phyloP scores from a whole-genome alignment of 1,140 invertebrate species.

The Elymnias hypermnestra region DNA sequence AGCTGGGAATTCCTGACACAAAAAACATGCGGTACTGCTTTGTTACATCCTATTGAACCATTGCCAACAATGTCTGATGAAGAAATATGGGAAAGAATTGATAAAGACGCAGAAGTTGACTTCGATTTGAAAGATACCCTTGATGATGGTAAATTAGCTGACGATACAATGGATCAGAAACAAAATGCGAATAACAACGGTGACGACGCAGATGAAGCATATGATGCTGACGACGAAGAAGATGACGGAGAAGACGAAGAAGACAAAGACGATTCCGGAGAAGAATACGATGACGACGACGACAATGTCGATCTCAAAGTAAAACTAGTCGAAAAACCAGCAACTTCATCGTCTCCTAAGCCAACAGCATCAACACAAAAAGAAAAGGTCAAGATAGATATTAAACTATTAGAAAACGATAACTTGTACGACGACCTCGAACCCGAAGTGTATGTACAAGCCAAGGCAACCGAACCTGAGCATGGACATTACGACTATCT shows the following conservation, averaged over 20 bases:
- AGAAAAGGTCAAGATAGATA: slow-evolving; percentile 60
- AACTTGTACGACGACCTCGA: slow-evolving; percentile 46
- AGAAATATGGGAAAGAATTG: slow-evolving; percentile 74
- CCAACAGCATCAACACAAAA: slow-evolving; percentile 31
- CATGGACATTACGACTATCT: slow-evolving; percentile 71
- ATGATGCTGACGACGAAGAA: slow-evolving; percentile 41
- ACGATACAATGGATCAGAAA: slow-evolving; percentile 40
- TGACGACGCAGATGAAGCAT: slow-evolving; percentile 40
- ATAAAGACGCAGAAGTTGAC: slow-evolving; percentile 63
- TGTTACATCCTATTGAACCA: slow-evolving; percentile 45
- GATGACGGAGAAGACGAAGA: slow-evolving; percentile 52
- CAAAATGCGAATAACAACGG: slow-evolving; percentile 22
- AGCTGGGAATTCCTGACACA: slow-evolving; percentile 66
- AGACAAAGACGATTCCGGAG: slow-evolving; percentile 40
- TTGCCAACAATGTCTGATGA: slow-evolving; percentile 58
- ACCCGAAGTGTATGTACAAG: slow-evolving; percentile 63
- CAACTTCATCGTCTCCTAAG: slow-evolving; percentile 19
- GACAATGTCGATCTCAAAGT: slow-evolving; percentile 59
- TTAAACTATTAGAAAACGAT: slow-evolving; percentile 57
- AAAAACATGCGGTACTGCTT: slow-evolving; percentile 53
- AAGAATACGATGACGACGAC: slow-evolving; percentile 49
- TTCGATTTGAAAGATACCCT: slow-evolving; percentile 61
- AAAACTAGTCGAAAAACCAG: slow-evolving; percentile 48
- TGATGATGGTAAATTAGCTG: slow-evolving; percentile 58
- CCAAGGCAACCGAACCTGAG: slow-evolving; percentile 45